phyloP scores from a whole-genome alignment of 2,113 vertebrate genomes.

The Cryptotis parvus region DNA sequence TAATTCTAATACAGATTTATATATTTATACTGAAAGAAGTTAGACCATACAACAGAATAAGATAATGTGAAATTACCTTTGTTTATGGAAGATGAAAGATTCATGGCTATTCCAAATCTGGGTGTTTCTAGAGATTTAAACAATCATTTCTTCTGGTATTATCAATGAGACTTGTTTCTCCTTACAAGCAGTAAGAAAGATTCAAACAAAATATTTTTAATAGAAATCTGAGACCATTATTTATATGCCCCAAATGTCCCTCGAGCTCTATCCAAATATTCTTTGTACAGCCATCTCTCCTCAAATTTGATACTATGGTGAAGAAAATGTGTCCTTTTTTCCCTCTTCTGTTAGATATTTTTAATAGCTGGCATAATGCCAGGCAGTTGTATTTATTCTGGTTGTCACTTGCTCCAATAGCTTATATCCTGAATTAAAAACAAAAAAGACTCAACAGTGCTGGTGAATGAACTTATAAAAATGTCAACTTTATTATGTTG shows the following conservation, averaged over 20 bases:
- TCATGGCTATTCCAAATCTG: not conserved
- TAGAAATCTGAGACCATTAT: not conserved
- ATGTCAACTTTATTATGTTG: slow-evolving; percentile 32
- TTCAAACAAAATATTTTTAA: slow-evolving; percentile 37
- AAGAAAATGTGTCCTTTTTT: slow-evolving; percentile 15
- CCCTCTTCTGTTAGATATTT: not conserved
- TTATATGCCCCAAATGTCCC: not conserved
- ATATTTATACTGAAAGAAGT: not conserved
- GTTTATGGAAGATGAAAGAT: too few species aligned
- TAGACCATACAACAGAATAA: not conserved
- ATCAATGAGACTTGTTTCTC: not conserved
- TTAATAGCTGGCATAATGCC: slow-evolving; percentile 40
- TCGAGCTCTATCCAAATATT: not conserved
- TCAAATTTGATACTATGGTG: slow-evolving; percentile 15
- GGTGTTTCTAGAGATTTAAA: not conserved
- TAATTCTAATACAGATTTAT: not conserved
- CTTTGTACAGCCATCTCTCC: not conserved
- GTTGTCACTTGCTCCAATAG: slow-evolving; percentile 23
- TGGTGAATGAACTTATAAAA: slow-evolving; percentile 38
- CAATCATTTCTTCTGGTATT: slow-evolving; percentile 5
- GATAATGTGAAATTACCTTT: too few species aligned
- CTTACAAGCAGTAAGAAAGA: not conserved
- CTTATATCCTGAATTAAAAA: not conserved
- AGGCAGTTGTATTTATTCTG: slow-evolving; percentile 6
- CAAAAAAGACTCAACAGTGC: not conserved